Evolutionary conservation across 2,888 invertebrate genomes (phyloP), one percentile per base, ranked within the genome.

Genomic region (Ormia ochracea): DNA sequence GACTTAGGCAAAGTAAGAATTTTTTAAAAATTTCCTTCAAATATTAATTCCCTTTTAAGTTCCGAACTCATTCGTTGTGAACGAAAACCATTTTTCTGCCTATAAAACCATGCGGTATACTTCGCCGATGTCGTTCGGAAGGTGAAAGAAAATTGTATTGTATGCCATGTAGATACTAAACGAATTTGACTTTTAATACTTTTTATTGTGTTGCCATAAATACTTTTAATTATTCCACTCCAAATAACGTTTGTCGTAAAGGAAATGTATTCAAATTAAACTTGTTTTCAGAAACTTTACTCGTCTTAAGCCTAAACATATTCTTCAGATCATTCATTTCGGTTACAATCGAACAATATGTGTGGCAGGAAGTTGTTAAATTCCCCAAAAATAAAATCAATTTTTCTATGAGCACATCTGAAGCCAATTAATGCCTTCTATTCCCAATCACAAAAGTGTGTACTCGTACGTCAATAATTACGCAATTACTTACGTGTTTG

Each of bases 301-400:
- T 43, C 43, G 43, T 9, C 17, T 43, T 19, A 9, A 43, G 7
- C 41, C 17, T 19, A 19, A 41, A 41, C 6, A 41, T 41, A 1
- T 41, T 19, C 17, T 41, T 41, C 7, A 41, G 17, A 41, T 41
- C 41, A 41, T 17, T 19, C 19, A 43, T 10, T 19, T n/a, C n/a
- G n/a, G n/a, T n/a, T 10, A 43, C 17, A 43, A 19, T 43, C 43
- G 43, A 26, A 7, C 12, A 58, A 69, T 1, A 48, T 58, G 26
- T 45, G 48, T 48, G 48, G n/a, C 10, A 69, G 36, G 56, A 69
- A 56, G 45, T 68, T 68, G 45, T 68, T 41, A 17, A 17, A 41
- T 41, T 41, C n/a, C 41, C 7, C 41, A 33, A 26, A 17, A 17
- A n/a, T n/a, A 45, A 58, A 21, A 58, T 38, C 28, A 7, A 26